Evolutionary conservation across 1,140 invertebrate genomes (phyloP).

Genomic region (Tigriopus japonicus): DNA sequence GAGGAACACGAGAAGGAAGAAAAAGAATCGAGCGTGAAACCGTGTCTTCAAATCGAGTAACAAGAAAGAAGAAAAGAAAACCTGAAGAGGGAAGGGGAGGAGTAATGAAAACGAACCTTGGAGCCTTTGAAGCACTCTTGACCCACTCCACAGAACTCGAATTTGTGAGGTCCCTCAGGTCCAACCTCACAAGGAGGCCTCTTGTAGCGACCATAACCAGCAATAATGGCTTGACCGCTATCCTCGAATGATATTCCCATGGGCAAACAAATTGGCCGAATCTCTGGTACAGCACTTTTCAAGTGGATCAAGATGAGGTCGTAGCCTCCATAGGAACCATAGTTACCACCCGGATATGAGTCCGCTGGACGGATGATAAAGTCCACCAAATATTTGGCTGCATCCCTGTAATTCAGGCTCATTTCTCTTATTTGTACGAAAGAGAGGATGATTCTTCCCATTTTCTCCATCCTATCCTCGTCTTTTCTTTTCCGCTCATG

Average conservation of each 20-base stretch:
- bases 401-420: no score
- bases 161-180: neutral
- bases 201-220: neutral
- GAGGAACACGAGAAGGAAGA: no score
- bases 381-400: neutral
- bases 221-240: neutral
- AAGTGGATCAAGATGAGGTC: slow-evolving; percentile 1
- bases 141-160: neutral
- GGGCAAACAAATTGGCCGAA: neutral
- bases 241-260: neutral
- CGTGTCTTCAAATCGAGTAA: no score
- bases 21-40: no score
- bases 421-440: no score
- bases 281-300: neutral
- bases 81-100: no score
- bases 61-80: no score
- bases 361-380: neutral
- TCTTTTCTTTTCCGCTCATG: no score
- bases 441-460: no score
- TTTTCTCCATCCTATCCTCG: no score
- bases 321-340: neutral
- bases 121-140: neutral
- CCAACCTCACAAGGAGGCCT: neutral
- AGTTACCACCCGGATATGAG: neutral
- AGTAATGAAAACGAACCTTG: no score